Evolutionary conservation across 2,113 vertebrate genomes (phyloP).

Genomic region (Bufo gargarizans): DNA sequence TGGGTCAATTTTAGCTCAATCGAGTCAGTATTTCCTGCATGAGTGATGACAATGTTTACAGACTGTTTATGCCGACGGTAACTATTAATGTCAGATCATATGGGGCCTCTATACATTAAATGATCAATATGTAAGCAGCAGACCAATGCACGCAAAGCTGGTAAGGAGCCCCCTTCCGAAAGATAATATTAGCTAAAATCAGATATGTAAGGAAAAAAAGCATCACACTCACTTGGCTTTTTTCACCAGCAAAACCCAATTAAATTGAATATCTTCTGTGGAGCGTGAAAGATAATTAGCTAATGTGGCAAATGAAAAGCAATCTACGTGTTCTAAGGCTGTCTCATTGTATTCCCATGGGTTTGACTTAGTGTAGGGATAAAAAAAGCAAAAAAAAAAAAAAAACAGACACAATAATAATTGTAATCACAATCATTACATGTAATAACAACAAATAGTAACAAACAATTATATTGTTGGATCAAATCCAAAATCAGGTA

Average conservation of each 20-base stretch:
- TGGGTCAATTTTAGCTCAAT: background rate
- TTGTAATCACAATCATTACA: background rate
- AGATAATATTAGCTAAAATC: background rate
- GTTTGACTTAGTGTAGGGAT: background rate
- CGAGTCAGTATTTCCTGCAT: slow-evolving; percentile 15
- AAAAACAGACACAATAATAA: no score
- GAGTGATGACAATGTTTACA: slow-evolving; percentile 14
- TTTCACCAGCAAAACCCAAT: slow-evolving; percentile 13
- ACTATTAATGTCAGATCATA: background rate
- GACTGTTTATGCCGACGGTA: background rate
- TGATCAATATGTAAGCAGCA: slow-evolving; percentile 26
- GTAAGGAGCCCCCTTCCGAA: background rate
- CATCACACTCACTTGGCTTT: slow-evolving; percentile 13
- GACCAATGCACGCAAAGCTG: slow-evolving; percentile 1
- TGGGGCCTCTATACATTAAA: background rate
- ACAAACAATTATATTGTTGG: background rate
- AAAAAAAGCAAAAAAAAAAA: background rate
- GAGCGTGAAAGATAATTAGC: slow-evolving; percentile 20
- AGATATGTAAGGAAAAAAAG: slow-evolving; percentile 31
- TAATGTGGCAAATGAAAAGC: background rate
- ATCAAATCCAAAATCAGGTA: no score
- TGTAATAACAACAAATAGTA: background rate
- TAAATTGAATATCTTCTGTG: slow-evolving; percentile 37
- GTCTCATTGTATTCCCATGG: background rate
- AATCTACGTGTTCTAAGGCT: background rate